Evolutionary conservation across 2,797 vertebrate genomes (phyloP), one percentile per base, ranked within the genome.

Genomic region (Picus viridis): DNA sequence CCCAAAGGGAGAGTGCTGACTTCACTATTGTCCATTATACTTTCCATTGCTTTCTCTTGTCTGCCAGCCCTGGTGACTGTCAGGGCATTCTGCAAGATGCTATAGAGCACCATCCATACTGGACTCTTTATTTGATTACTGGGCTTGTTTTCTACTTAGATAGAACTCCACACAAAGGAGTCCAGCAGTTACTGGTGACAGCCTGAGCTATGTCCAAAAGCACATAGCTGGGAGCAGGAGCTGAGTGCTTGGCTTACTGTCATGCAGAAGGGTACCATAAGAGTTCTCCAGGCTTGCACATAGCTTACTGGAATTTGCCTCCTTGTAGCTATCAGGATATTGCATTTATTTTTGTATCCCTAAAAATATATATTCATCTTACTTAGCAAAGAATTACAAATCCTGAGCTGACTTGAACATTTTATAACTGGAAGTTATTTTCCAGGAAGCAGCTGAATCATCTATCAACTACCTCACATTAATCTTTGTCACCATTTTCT

Each of bases 341-440:
- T 73, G 22, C 41, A 34, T 76, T 84, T 81, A 41, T n/a, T 71
- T 95, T 93, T 82, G 90, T 76, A 59, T 41, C 29, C 20, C 71
- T 78, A 54, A 88, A 92, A 68, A 73, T 61, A 57, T 8, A 6
- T 53, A 53, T 72, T 83, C 3, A 0, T 87, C 59, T 91, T 62
- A 19, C 12, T 51, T 34, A 64, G 72, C 19, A 90, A 80, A 82
- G 59, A 94, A 86, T 87, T 94, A 67, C 92, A 81, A 92, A 58
- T 68, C 68, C 10, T 70, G 63, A 83, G 53, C 73, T 27, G 80
- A 53, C 27, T 83, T 81, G 53, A 83, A 61, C 64, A 36, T 90
- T 90, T 83, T 68, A 10, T 78, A 71, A 59, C n/a, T 72, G 76
- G 47, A 86, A 84, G 59, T 86, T 0, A 76, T 93, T 94, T 93